Evolutionary conservation across 2,888 invertebrate species (phyloP), one percentile per base, ranked within the genome.

Genomic region (Pollenia angustigena): DNA sequence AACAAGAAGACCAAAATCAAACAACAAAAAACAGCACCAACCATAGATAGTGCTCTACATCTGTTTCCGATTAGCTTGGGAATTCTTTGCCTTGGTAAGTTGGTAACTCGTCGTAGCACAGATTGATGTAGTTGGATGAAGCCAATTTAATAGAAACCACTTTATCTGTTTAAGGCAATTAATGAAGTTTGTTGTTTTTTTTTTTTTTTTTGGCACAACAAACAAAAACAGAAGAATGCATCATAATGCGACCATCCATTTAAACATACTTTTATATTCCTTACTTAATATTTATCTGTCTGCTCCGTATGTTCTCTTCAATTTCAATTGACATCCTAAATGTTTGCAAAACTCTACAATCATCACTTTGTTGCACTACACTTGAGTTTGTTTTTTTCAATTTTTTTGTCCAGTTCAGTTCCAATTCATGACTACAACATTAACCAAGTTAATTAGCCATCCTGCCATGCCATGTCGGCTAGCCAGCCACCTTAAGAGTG

Each of bases 61-160:
- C 78, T 85, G 85, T 74, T 82, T 82, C 82, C 78, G 85, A 82
- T 79, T 85, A 69, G 72, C 85, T 85, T 79, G 85, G 85, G 85
- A 85, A 85, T 85, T 85, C 68, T 79, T 66, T 68, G 48, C 3
- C 72, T 75, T 52, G 52, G 52, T 64, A 75, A 75, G 42, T 74
- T 46, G 46, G 14, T 12, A 44, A 32, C 40, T 78, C 40, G 44
- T 46, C 16, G 2, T 32, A 40, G 11, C 44, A 46, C 18, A 32
- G n/a, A 58, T 50, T 56, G 6, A 32, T 32, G 23, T 48, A 56
- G 44, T 54, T 56, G 12, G 62, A 4, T 14, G 14, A 66, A 80
- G 42, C 32, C 66, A 74, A 69, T 74, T 85, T 75, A 78, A 66
- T 66, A 58, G 54, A 78, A 83, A 69, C 80, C 68, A 62, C 80